These are phyloP conservation scores for Oryzias curvinotus DNA, from an alignment of 2,113 vertebrate species.

Conservation along the genomic window DNA sequence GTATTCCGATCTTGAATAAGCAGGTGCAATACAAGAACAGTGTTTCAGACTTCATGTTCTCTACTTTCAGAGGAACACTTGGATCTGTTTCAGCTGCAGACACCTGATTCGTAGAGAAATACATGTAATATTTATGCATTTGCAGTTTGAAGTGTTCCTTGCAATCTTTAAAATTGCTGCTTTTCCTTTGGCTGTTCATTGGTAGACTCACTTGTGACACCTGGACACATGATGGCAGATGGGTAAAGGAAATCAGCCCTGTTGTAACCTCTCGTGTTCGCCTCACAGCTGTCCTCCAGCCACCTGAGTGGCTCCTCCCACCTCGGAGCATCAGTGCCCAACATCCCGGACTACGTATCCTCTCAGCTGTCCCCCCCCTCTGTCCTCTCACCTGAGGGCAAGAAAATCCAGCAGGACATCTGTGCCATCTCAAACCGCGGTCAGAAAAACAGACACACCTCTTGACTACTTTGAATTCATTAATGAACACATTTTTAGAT, in stretches of 20 bases:
- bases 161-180: neutral
- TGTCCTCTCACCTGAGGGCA: slow-evolving; percentile 78
- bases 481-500: too few relatives aligned
- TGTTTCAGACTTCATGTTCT: too few relatives aligned
- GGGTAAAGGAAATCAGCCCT: neutral
- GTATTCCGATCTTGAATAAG: too few relatives aligned
- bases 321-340: slow-evolving; percentile 83
- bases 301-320: slow-evolving; percentile 67
- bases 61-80: too few relatives aligned
- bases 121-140: neutral
- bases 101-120: neutral
- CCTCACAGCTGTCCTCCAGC: slow-evolving; percentile 63
- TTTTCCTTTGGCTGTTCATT: neutral
- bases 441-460: slow-evolving; percentile 1
- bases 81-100: neutral
- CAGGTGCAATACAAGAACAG: too few relatives aligned
- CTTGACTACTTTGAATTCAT: neutral
- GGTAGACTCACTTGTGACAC: neutral
- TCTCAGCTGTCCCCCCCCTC: slow-evolving; percentile 78
- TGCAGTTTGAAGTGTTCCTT: neutral
- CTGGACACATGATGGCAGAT: neutral
- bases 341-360: slow-evolving; percentile 87
- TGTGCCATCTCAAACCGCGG: slow-evolving; percentile 79
- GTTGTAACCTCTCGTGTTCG: neutral
- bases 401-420: slow-evolving; percentile 88